Evolutionary conservation across 1,140 invertebrate species (phyloP), one percentile per base, ranked within the genome.

Genomic region (Agrypnia vestita): DNA sequence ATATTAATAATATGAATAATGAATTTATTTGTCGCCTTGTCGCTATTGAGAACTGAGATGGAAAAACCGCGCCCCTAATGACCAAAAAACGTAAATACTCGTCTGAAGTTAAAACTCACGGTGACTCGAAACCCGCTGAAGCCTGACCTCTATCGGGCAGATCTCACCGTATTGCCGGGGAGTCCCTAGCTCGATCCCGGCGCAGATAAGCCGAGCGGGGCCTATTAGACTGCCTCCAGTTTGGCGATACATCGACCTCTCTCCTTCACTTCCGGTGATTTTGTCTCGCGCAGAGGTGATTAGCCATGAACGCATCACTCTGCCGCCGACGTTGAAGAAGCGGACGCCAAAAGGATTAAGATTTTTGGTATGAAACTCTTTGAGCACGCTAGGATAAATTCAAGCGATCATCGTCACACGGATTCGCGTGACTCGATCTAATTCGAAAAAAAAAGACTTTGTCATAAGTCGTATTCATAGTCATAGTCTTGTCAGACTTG

Each of bases 101-200:
- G 0, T 1, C 1, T 35, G 25, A 35, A 49, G 64, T 69, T 21
- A 46, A n/a, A 46, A 47, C 64, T 64, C 44, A 6, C n/a, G n/a
- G 64, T 69, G 64, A 69, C 64, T 69, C 44, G 64, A 25, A n/a
- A 49, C 8, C 44, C 64, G 64, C 64, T 69, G 43, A 69, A 69
- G 43, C 64, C 15, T 47, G 44, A 69, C 64, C 35, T 69, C n/a
- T 69, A 69, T 69, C 64, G 64, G 49, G 12, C 43, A 21, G 64
- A 69, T 69, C 64, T 69, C 64, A 69, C 15, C 46, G 46, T 69
- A 69, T 46, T 69, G 46, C 44, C 64, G 43, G 46, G 46, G 64
- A 69, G 64, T 69, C 64, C 44, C 15, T n/a, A 44, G 64, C 46
- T 69, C 64, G 64, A 69, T 69, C 64, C 64, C 8, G 64, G n/a